Base-by-base conservation (phyloP, 2,113 vertebrate genomes). In the Mionectes macconnelli region DNA sequence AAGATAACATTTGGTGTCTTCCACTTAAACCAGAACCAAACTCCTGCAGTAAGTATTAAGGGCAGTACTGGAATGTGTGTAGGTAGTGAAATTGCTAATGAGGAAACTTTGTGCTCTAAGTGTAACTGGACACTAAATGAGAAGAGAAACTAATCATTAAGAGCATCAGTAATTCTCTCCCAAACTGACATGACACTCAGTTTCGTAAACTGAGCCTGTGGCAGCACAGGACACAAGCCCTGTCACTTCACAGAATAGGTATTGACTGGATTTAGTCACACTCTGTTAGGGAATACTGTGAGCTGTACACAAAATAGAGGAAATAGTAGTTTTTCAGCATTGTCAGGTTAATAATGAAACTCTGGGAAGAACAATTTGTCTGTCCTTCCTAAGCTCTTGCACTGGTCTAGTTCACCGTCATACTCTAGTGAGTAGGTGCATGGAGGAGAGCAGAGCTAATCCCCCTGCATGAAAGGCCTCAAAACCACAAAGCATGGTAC, bases 101-200 rank as follows among this genome's bases (percentile, higher is more conserved):
- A 90, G 74, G 84, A 89, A 97, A 93, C 66, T 89, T 93, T 76
- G 97, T 95, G 59, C 80, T 90, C 16, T 62, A 42, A 91, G 42
- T 84, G 95, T 93, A 97, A 96, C 53, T 69, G 70, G 87, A 94
- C 66, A 82, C 95, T 76, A 87, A 90, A 72, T 37, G 87, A 77
- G 88, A 96, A 94, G 83, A 95, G 28, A 96, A 95, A 83, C 44
- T 57, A 63, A 89, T 69, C 70, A 83, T 50, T 50, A 84, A 90
- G 93, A 87, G 50, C 72, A 57, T 69, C 37, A 62, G 59, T 33
- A 84, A 95, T 89, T 89, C 78, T 94, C 50, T 87, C 63, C 63
- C 83, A 79, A 80, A 60, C 64, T 85, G 80, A 67, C 62, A 47
- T 4, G 16, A 56, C 24, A 40, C 79, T 90, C 4, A 0, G n/a